These are phyloP conservation scores for Elephantulus edwardii DNA, from an alignment of 2,113 vertebrate species.

Conservation along the genomic window DNA sequence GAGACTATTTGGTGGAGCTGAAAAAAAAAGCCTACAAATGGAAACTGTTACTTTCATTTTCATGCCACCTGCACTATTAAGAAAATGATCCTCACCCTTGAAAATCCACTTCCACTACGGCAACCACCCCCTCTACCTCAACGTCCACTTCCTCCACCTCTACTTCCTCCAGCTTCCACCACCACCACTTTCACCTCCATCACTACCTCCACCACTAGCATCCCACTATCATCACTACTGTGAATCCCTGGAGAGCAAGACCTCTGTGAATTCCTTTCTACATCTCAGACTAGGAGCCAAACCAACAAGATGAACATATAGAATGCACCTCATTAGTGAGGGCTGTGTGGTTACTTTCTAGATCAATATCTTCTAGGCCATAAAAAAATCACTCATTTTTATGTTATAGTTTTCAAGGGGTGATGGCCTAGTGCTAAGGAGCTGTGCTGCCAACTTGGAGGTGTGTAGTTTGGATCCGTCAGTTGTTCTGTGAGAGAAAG, in stretches of 20 bases:
- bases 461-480: too few relatives aligned
- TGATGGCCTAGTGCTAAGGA: too few relatives aligned
- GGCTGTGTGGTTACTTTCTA: not conserved
- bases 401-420: not conserved
- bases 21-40: not conserved
- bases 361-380: not conserved
- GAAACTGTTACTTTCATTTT: not conserved
- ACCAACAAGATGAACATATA: accelerated
- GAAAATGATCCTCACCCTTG: not conserved
- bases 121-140: not conserved
- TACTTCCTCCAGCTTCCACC: not conserved
- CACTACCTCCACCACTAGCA: not conserved
- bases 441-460: too few relatives aligned
- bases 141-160: accelerated
- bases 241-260: not conserved
- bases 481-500: too few relatives aligned
- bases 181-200: not conserved
- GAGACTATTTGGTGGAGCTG: not conserved
- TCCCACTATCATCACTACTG: not conserved
- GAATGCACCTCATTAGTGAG: not conserved
- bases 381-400: not conserved
- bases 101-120: not conserved
- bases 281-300: not conserved
- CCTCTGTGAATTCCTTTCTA: not conserved
- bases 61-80: too few relatives aligned